Evolutionary conservation across 1,140 invertebrate species (phyloP).

Genomic region (Zophobas morio): DNA sequence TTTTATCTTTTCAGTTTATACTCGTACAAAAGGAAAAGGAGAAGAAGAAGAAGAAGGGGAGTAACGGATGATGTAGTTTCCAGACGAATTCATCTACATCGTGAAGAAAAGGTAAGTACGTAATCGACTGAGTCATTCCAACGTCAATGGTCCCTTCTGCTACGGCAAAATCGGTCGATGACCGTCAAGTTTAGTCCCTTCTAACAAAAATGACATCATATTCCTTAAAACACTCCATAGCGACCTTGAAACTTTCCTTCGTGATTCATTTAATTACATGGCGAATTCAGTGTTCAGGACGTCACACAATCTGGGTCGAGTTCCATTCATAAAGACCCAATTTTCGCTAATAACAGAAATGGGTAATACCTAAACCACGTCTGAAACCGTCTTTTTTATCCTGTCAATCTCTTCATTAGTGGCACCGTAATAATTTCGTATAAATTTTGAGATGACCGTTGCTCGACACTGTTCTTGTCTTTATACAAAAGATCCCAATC

Average conservation of each 20-base stretch:
- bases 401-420: slow-evolving; percentile 24
- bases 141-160: too few species aligned
- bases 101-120: too few species aligned
- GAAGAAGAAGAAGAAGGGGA: too few species aligned
- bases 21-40: too few species aligned
- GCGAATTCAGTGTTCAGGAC: not conserved
- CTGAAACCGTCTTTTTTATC: slow-evolving; percentile 14
- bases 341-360: slow-evolving; percentile 10
- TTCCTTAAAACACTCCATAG: too few species aligned
- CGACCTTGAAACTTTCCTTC: not conserved
- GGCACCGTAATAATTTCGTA: slow-evolving; percentile 4
- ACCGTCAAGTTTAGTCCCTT: too few species aligned
- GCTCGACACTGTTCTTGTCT: slow-evolving; percentile 4
- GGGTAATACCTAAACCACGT: slow-evolving; percentile 1
- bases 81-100: too few species aligned
- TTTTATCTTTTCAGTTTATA: too few species aligned
- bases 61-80: too few species aligned
- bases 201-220: too few species aligned
- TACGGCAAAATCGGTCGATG: too few species aligned
- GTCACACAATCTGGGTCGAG: slow-evolving; percentile 1
- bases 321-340: not conserved
- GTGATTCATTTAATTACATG: not conserved
- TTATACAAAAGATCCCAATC: slow-evolving; percentile 5
- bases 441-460: slow-evolving; percentile 16
- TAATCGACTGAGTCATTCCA: too few species aligned